Conservation (phyloP, 2,888 invertebrate species). For the Ectobius pallidus region DNA sequence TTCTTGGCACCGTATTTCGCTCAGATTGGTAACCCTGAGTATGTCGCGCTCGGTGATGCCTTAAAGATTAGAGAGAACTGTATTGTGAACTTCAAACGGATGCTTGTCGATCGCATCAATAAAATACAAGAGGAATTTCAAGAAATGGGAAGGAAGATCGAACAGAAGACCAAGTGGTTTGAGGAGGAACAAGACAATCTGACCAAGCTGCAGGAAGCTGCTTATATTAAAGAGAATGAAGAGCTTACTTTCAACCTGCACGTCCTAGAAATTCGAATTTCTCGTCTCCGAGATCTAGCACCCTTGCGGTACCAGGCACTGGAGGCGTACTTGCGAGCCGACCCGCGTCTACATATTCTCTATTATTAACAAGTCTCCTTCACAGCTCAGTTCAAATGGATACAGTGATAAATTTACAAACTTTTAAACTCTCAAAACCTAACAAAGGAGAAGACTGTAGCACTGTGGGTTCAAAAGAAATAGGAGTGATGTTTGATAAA, state of each 20-base stretch:
- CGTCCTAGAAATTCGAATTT: background rate
- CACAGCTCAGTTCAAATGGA: too few relatives aligned
- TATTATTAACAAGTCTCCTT: background rate
- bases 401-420: too few relatives aligned
- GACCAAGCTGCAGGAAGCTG: background rate
- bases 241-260: background rate
- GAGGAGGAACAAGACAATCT: background rate
- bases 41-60: slow-evolving; percentile 58
- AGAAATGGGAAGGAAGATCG: slow-evolving; percentile 16
- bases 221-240: background rate
- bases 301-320: background rate
- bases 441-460: too few relatives aligned
- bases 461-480: too few relatives aligned
- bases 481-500: too few relatives aligned
- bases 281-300: background rate
- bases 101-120: slow-evolving; percentile 66
- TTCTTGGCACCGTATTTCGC: slow-evolving; percentile 69
- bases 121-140: slow-evolving; percentile 70
- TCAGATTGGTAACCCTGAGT: slow-evolving; percentile 48
- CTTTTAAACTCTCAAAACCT: too few relatives aligned
- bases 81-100: slow-evolving; percentile 69
- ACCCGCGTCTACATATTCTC: background rate
- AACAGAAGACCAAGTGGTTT: background rate
- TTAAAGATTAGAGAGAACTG: slow-evolving; percentile 64
- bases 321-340: slow-evolving; percentile 5